Base-by-base conservation (phyloP, 2,888 invertebrate genomes). In the Laothoe populi region DNA sequence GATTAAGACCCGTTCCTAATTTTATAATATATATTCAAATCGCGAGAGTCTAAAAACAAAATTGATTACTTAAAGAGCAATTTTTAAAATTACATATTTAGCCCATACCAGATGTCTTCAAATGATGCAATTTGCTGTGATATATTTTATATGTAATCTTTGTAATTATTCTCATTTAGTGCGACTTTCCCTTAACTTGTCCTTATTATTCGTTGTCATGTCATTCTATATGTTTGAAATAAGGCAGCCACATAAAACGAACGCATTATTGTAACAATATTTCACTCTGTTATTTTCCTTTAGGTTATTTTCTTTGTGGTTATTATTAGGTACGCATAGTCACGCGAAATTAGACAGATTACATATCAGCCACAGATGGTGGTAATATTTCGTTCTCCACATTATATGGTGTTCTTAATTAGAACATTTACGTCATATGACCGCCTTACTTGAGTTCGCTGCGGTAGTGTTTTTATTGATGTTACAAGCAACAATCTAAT, bases 221-320 rank as follows among this genome's bases (percentile, higher is more conserved):
- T 21, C 62, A 42, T 53, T 40, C 53, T 44, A 44, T 60, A 53
- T 64, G 60, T 75, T 68, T 66, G 61, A 58, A 66, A 69, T 73
- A 65, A 57, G 24, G 26, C 42, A 65, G 66, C 62, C 63, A 57
- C 45, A 60, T 57, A 74, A 68, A 66, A 64, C 61, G 65, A 65
- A 66, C 57, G 64, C 61, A 66, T 62, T 64, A 65, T 64, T 53
- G 60, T 62, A 57, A 69, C 68, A 64, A 74, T 68, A 66, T 74
- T 69, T 62, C 62, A 63, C 63, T 67, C 62, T 71, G 62, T 67
- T 49, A 16, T 67, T 66, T 65, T 65, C 64, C 60, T 66, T 65
- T 66, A 67, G 66, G 67, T 69, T 63, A 66, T 73, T 31, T 38
- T 59, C 42, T 59, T 59, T 13, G 4, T 19, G 31, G 19, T 44